Percentiles rank a stretch among this genome's conserved stretches.
phyloP scores from a whole-genome alignment of 2,888 invertebrate species.

The Eucera pruinosa region DNA sequence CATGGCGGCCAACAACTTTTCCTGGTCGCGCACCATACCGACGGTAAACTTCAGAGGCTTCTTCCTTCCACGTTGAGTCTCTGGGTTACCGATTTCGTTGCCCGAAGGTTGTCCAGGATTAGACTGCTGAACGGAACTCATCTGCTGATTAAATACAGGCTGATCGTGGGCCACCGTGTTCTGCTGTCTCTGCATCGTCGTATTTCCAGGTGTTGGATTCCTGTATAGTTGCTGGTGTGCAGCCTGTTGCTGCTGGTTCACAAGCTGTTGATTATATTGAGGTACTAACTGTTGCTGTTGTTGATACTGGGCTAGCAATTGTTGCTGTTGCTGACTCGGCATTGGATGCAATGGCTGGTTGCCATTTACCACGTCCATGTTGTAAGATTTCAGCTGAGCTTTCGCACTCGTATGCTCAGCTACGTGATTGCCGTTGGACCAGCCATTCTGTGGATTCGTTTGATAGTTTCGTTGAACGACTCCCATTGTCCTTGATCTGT shows the following conservation, averaged over 20 bases:
- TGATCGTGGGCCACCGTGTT: not conserved
- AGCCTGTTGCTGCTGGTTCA: too few relatives aligned
- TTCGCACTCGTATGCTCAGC: constrained; percentile 1
- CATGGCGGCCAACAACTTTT: constrained; percentile 75
- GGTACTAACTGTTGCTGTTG: constrained; percentile 13
- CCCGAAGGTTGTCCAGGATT: not conserved
- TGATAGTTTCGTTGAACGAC: not conserved
- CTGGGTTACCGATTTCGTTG: not conserved
- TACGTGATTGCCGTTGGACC: constrained; percentile 11
- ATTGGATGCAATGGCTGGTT: not conserved
- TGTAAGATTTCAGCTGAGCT: constrained; percentile 18
- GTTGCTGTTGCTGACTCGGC: constrained; percentile 17
- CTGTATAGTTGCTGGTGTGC: not conserved
- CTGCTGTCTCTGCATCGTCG: constrained; percentile 3
- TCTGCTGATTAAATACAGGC: not conserved
- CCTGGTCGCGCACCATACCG: constrained; percentile 79
- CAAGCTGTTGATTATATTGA: constrained; percentile 20
- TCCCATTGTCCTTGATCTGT: not conserved
- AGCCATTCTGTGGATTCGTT: constrained; percentile 10
- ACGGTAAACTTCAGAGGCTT: constrained; percentile 70
- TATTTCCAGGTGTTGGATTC: not conserved
- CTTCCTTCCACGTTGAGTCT: constrained; percentile 16
- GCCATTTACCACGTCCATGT: constrained; percentile 16
- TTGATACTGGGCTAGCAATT: not conserved
- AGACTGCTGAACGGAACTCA: not conserved